These are phyloP conservation scores for Varanus salvator DNA, from an alignment of 2,113 vertebrate species.

Conservation along the genomic window DNA sequence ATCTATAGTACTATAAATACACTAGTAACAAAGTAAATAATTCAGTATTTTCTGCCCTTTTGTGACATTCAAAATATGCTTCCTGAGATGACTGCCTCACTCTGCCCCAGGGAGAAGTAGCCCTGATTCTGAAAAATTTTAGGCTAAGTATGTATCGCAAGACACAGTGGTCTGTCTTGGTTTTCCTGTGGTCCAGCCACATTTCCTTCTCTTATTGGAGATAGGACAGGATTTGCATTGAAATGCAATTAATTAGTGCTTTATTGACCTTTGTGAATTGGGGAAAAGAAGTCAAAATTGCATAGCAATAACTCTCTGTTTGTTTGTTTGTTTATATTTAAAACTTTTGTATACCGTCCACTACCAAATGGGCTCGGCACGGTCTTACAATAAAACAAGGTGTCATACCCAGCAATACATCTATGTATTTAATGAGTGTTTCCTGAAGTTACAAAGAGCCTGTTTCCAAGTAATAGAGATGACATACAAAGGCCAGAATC, in stretches of 20 bases:
- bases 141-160: neutral
- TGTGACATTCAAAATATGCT: too few relatives aligned
- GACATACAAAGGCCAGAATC: neutral
- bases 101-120: too few relatives aligned
- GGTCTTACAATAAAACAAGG: too few relatives aligned
- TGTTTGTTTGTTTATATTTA: neutral
- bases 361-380: too few relatives aligned
- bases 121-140: neutral
- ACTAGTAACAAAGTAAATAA: too few relatives aligned
- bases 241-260: neutral
- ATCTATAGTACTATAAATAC: too few relatives aligned
- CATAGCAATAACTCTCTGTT: neutral
- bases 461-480: neutral
- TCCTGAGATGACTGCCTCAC: too few relatives aligned
- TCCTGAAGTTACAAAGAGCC: conserved; percentile 28
- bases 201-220: neutral
- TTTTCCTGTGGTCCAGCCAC: neutral
- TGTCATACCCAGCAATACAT: neutral
- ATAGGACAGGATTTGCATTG: neutral
- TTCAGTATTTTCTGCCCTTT: too few relatives aligned
- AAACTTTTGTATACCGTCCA: too few relatives aligned
- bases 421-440: neutral
- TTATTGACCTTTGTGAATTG: neutral
- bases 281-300: neutral
- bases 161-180: neutral